Evolutionary conservation across 2,113 vertebrate genomes (phyloP).

Genomic region (Rhynchopsitta pachyrhyncha): DNA sequence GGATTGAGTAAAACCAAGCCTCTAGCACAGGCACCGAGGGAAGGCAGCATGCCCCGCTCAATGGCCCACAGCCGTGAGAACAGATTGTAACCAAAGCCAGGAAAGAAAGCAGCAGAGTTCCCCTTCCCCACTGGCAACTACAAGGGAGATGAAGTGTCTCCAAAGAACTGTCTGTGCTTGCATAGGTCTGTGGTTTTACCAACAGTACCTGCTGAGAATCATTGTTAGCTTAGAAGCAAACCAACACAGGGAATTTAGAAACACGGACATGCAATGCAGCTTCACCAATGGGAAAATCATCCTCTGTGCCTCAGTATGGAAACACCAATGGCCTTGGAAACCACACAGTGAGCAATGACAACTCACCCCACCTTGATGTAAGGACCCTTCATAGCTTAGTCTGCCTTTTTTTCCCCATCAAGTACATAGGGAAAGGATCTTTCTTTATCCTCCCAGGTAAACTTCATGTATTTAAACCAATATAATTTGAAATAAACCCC

Average conservation of each 20-base stretch:
- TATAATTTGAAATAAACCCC: background rate
- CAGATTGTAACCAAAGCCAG: background rate
- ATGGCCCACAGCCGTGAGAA: slow-evolving; percentile 24
- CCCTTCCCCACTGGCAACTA: background rate
- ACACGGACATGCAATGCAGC: background rate
- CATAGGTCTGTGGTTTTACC: background rate
- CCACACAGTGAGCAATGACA: background rate
- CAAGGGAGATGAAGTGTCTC: background rate
- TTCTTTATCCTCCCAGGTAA: background rate
- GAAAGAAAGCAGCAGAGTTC: background rate
- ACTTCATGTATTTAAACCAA: background rate
- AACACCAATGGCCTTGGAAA: background rate
- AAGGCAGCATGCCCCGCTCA: background rate
- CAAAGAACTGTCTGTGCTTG: background rate
- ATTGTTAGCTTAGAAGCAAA: background rate
- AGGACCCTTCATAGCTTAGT: background rate
- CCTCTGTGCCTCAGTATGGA: background rate
- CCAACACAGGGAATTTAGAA: background rate
- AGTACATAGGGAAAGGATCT: background rate
- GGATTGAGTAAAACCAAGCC: background rate
- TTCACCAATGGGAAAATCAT: background rate
- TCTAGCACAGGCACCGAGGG: rapidly evolving
- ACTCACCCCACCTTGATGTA: background rate
- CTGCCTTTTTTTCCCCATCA: background rate
- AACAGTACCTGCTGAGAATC: background rate